phyloP scores from a whole-genome alignment of 2,888 invertebrate species.

The Macrophya annulata region DNA sequence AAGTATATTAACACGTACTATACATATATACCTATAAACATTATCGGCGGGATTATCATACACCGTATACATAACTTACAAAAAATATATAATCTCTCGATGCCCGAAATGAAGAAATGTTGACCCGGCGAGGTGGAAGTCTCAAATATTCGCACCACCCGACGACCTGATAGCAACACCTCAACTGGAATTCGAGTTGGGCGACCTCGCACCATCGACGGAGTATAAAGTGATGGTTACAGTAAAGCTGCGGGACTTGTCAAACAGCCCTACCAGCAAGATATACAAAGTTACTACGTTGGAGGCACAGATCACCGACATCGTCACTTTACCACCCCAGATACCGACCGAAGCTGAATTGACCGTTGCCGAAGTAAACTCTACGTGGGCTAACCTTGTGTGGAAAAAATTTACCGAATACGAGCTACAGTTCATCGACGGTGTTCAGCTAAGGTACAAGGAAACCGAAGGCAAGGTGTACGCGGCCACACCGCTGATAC shows the following conservation, averaged over 20 bases:
- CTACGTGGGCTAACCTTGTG: constrained; percentile 88
- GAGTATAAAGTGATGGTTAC: constrained; percentile 92
- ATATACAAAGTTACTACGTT: constrained; percentile 89
- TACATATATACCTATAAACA: background rate
- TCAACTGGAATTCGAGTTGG: constrained; percentile 91
- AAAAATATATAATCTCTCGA: background rate
- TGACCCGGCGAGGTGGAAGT: constrained; percentile 89
- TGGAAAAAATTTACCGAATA: constrained; percentile 92
- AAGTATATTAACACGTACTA: constrained; percentile 75
- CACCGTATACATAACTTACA: background rate
- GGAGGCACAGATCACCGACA: constrained; percentile 77
- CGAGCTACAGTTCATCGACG: constrained; percentile 92
- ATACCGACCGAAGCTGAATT: constrained; percentile 88
- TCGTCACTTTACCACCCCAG: constrained; percentile 83
- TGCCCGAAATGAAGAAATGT: constrained; percentile 80
- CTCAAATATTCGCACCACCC: constrained; percentile 93
- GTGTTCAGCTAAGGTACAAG: constrained; percentile 92
- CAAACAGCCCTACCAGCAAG: constrained; percentile 89
- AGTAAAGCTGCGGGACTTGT: constrained; percentile 88
- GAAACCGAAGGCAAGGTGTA: constrained; percentile 91
- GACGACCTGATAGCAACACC: constrained; percentile 92
- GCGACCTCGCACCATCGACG: constrained; percentile 89
- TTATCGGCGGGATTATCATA: background rate
- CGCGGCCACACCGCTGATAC: constrained; percentile 91
- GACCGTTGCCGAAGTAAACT: constrained; percentile 87